Evolutionary conservation across 2,113 vertebrate genomes (phyloP).

Genomic region (Osmerus mordax): DNA sequence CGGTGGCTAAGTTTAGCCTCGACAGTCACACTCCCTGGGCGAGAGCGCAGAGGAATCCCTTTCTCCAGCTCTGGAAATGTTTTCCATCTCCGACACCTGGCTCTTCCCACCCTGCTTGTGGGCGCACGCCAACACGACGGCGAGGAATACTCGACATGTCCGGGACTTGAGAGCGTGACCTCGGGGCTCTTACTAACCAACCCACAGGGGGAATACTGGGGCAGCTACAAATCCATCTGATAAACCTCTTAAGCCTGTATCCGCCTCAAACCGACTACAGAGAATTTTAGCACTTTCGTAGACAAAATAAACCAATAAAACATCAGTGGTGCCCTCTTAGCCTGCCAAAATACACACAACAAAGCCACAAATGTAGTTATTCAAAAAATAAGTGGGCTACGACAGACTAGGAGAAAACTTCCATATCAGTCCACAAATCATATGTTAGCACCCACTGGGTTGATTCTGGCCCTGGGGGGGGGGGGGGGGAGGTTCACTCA

Average conservation of each 20-base stretch:
- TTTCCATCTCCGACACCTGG: slow-evolving; percentile 20
- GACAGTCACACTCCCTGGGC: slow-evolving; percentile 41
- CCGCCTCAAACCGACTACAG: too few species aligned
- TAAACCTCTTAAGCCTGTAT: too few species aligned
- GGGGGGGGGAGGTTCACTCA: not conserved
- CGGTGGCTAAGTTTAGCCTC: slow-evolving; percentile 41
- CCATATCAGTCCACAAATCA: too few species aligned
- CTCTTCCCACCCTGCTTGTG: slow-evolving; percentile 29
- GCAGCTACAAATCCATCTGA: too few species aligned
- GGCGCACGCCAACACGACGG: slow-evolving; percentile 29
- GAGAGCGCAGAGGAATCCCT: slow-evolving; percentile 14
- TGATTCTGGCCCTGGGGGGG: slow-evolving; percentile 8
- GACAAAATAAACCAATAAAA: too few species aligned
- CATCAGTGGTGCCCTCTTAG: too few species aligned
- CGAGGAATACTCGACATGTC: slow-evolving; percentile 21
- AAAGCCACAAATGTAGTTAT: too few species aligned
- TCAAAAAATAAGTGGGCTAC: too few species aligned
- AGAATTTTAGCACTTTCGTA: too few species aligned
- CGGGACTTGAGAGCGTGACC: not conserved
- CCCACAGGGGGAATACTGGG: too few species aligned
- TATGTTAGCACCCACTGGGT: not conserved
- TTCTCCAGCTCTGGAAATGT: slow-evolving; percentile 30
- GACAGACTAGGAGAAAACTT: too few species aligned
- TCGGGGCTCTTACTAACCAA: not conserved
- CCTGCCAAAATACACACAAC: too few species aligned